A percentile compares a stretch with the other conserved stretches of the same genome.
These are phyloP conservation scores for Tupaia chinensis DNA, from an alignment of 2,113 vertebrate species.

Conservation along the genomic window DNA sequence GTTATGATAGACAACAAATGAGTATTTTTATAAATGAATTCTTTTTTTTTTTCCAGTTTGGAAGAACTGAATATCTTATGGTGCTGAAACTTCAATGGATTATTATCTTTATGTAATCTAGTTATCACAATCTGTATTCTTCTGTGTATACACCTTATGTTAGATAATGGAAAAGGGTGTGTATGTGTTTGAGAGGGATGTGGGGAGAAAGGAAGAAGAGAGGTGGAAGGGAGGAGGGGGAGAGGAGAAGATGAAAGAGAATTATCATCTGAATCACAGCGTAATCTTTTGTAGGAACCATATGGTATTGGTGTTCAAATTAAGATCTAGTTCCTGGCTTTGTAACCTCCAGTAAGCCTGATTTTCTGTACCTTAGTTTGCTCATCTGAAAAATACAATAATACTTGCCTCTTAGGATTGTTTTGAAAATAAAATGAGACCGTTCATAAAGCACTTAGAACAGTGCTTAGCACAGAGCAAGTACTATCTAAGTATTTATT, in stretches of 20 bases:
- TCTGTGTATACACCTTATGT: background rate
- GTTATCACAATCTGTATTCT: slow-evolving; percentile 6
- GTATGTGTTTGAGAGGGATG: background rate
- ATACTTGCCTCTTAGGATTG: background rate
- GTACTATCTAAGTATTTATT: slow-evolving; percentile 17
- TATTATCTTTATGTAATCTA: slow-evolving; percentile 19
- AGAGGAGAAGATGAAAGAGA: background rate
- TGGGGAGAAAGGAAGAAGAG: background rate
- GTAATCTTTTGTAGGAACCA: background rate
- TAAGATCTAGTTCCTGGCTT: background rate
- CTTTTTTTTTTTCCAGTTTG: slow-evolving; percentile 42
- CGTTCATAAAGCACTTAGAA: background rate
- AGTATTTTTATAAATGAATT: slow-evolving; percentile 50
- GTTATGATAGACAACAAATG: background rate
- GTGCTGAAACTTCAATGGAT: background rate
- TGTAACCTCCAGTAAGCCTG: background rate
- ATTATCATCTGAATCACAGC: background rate
- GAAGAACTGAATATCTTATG: background rate
- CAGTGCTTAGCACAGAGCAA: background rate
- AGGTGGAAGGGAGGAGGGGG: fast-evolving
- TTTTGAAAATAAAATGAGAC: slow-evolving; percentile 38
- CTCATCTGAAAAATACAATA: background rate
- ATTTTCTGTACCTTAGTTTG: background rate
- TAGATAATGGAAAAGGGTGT: background rate
- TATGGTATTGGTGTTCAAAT: background rate